Percentiles rank a stretch among this genome's conserved stretches.
Evolutionary conservation across 2,113 vertebrate species (phyloP).

Genomic region (Mandrillus leucophaeus): DNA sequence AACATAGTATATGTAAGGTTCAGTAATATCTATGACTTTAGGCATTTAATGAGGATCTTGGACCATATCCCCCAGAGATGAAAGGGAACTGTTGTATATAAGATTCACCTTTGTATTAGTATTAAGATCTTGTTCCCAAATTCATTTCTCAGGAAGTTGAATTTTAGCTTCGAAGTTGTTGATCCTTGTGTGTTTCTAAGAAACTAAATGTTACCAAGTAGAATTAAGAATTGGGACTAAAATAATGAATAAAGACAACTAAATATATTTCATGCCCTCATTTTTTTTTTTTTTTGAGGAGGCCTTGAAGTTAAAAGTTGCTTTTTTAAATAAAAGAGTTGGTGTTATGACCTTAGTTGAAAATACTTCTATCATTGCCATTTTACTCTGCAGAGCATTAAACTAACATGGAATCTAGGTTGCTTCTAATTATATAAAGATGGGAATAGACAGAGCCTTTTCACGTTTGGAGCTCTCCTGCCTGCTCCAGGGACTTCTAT

Average conservation of each 20-base stretch:
- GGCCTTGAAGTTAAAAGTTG: neutral
- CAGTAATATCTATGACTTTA: neutral
- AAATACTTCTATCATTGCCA: slow-evolving; percentile 47
- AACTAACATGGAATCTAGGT: slow-evolving; percentile 44
- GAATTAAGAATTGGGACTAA: slow-evolving; percentile 41
- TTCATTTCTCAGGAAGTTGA: neutral
- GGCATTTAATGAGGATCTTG: neutral
- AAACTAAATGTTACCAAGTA: slow-evolving; percentile 3
- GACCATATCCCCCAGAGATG: neutral
- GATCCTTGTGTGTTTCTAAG: slow-evolving; percentile 8
- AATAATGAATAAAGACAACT: slow-evolving; percentile 31
- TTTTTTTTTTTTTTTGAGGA: slow-evolving; percentile 3
- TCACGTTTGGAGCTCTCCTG: neutral
- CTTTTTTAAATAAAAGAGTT: slow-evolving; percentile 15
- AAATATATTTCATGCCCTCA: slow-evolving; percentile 58
- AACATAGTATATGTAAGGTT: neutral
- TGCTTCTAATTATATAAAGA: slow-evolving; percentile 50
- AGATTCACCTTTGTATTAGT: neutral
- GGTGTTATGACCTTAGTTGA: neutral
- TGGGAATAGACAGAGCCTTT: neutral
- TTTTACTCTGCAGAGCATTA: slow-evolving; percentile 15
- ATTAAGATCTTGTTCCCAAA: slow-evolving; percentile 15
- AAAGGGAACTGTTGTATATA: neutral
- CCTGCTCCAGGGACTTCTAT: neutral
- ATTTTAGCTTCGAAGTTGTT: neutral